Evolutionary conservation across 1,140 invertebrate species (phyloP), one percentile per base, ranked within the genome.

Genomic region (Orius insidiosus): DNA sequence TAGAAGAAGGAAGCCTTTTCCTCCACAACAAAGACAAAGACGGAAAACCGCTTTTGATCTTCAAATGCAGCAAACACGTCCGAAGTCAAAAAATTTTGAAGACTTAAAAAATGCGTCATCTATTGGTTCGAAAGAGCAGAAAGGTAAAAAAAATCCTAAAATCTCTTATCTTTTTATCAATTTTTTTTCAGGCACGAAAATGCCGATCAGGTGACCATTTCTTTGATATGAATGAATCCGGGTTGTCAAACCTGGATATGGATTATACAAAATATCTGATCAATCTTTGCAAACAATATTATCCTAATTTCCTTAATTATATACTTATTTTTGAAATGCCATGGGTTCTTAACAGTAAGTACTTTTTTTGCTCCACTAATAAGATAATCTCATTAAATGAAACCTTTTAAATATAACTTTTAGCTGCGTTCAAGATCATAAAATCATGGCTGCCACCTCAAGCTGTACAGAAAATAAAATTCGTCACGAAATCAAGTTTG

Each of bases 251-350:
- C 56, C 70, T 94, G 73, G 89, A 94, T 63, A 76, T 88, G 75
- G 85, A 88, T 13, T 73, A 86, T 48, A 80, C 74, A 0, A 80
- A 80, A 56, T 92, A 86, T 54, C 65, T 94, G 44, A 89, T 95
- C 49, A 75, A 72, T 19, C 67, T 89, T 18, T 88, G 92, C 57
- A 90, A 93, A 62, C 65, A 68, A 30, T 92, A 94, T 60, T 95
- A 94, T 65, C 90, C 90, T 7, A 81, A 76, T 64, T 78, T 84
- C 60, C 62, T 89, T 48, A 94, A 89, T 59, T 88, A 89, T 58
- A 87, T 97, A 49, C 67, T 95, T 34, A 80, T 95, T 44, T 88
- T 75, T 64, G 87, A 96, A 61, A 86, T 96, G 82, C 84, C 89
- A 3, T 97, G 90, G 89, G 74, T 94, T 6, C 66, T 95, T 45